Conservation (phyloP, 1,140 invertebrate genomes). For the Mylabris phalerata region DNA sequence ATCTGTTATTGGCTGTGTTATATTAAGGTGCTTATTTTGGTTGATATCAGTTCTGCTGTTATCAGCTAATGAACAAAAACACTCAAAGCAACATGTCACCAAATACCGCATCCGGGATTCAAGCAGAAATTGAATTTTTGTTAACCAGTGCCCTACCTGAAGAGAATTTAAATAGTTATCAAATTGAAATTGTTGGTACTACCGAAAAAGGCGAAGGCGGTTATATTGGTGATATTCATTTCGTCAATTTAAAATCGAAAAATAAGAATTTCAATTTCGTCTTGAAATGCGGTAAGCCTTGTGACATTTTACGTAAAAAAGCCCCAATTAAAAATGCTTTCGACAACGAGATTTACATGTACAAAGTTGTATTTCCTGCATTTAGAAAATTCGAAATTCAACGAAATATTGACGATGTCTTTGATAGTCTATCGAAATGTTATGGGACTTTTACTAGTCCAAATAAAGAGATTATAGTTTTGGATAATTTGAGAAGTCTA, state of each 20-base stretch:
- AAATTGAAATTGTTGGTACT: neutral
- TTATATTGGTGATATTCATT: conserved; percentile 2
- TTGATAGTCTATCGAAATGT: conserved; percentile 1
- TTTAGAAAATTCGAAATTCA: conserved; percentile 32
- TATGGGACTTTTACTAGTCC: neutral
- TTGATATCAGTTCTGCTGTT: too few species aligned
- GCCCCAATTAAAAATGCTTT: neutral
- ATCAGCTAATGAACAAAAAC: too few species aligned
- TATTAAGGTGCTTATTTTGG: too few species aligned
- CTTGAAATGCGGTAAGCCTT: neutral
- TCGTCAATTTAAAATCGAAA: neutral
- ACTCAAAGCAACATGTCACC: too few species aligned
- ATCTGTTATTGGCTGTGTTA: too few species aligned
- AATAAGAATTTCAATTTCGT: neutral
- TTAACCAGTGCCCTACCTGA: neutral
- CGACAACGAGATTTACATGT: conserved; percentile 23
- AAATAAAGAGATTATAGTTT: neutral
- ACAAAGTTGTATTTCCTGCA: conserved; percentile 21
- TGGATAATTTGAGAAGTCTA: neutral
- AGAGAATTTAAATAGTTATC: neutral
- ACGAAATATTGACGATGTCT: conserved; percentile 39
- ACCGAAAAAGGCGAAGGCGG: neutral
- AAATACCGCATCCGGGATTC: too few species aligned
- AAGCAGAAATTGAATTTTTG: neutral
- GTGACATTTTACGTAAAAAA: neutral